phyloP scores from a whole-genome alignment of 2,888 invertebrate genomes.

The Stramonita haemastoma region DNA sequence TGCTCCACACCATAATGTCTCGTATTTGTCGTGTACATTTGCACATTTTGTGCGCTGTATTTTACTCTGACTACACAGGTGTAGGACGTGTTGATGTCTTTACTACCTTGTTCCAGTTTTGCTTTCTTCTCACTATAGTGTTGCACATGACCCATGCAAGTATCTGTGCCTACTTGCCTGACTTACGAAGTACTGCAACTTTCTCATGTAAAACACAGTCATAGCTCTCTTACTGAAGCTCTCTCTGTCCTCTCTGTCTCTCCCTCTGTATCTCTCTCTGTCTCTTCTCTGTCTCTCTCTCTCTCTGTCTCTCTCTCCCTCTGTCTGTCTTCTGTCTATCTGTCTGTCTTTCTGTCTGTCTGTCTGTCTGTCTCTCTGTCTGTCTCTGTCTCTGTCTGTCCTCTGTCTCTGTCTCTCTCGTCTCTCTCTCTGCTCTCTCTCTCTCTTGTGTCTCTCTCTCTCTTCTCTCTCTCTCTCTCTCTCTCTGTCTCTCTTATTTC shows the following conservation, averaged over 20 bases:
- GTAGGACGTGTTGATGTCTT: no score
- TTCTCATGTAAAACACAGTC: no score
- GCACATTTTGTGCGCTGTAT: no score
- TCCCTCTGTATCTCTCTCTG: neutral
- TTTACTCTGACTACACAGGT: no score
- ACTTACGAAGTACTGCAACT: neutral
- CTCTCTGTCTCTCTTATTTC: neutral
- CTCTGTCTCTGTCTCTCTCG: neutral
- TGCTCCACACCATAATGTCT: no score
- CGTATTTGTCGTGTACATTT: no score
- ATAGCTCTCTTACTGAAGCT: neutral
- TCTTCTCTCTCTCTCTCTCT: constrained; percentile 2
- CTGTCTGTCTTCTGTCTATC: no score
- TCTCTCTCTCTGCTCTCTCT: neutral
- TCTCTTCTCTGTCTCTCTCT: neutral
- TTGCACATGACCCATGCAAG: no score
- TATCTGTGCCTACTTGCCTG: neutral
- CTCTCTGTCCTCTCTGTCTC: neutral
- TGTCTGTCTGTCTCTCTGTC: neutral
- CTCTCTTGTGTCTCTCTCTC: neutral
- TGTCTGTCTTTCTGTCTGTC: neutral
- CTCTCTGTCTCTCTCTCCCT: neutral
- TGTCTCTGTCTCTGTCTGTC: neutral
- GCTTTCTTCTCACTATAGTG: no score
- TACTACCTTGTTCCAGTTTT: no score